Base-by-base conservation (phyloP, 2,888 invertebrate genomes). In the Sinopyrophorus schimmeli region DNA sequence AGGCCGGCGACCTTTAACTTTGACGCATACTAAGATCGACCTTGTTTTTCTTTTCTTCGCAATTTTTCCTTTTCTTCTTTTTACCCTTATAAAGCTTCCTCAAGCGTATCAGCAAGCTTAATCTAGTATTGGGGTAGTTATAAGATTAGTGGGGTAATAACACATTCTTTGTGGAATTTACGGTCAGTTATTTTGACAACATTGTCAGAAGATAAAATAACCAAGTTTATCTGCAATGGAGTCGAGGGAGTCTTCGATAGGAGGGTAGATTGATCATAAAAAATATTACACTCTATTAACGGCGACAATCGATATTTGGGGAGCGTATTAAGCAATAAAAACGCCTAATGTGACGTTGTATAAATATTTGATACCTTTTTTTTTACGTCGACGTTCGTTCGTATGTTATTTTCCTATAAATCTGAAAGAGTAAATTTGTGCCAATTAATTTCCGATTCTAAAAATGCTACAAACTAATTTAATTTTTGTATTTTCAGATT, bases 181-280 rank as follows among this genome's bases (percentile, higher is more conserved):
- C 31, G 31, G 31, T 23, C 31, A 24, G 27, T 42, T 32, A 24
- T 32, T 42, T 42, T 32, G 32, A 28, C 28, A 28, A 28, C 31
- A 28, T 30, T 20, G 20, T 26, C 17, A 15, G 34, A 18, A 24
- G 27, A 31, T 34, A 43, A 43, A 34, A 20, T 26, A 10, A n/a
- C 26, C 20, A 28, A 14, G 26, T 43, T 27, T 35, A 24, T 35
- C 27, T 32, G 16, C 35, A 34, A 7, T 32, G 27, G 26, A 35
- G 24, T 26, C 10, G 14, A 17, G 28, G 42, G 42, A 42, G 7
- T 32, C 12, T 12, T 35, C 35, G 11, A 35, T 23, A 5, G 23
- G 12, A n/a, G n/a, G 15, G 4, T 14, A 20, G 14, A 35, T 23
- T 35, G 35, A 21, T 35, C 35, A 35, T 35, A 35, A 35, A 35